These are phyloP conservation scores for Lasioglossum figueresi DNA, from an alignment of 2,888 invertebrate species.

Conservation along the genomic window DNA sequence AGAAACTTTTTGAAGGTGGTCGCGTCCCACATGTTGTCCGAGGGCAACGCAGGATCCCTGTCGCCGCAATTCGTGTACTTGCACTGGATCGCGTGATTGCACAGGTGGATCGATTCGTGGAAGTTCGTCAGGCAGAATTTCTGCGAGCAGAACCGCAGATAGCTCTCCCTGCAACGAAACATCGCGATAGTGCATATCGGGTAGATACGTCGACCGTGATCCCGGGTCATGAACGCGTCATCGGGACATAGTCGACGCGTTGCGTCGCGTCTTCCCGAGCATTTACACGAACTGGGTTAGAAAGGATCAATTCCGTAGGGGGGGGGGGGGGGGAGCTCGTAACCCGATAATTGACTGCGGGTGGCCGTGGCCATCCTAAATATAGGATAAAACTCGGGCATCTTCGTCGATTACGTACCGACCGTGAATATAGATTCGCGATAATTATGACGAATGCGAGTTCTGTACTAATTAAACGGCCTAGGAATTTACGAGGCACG, in stretches of 20 bases:
- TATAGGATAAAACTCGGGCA: conserved; percentile 30
- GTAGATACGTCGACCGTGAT: not conserved
- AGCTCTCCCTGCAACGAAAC: conserved; percentile 89
- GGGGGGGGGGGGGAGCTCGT: conserved; percentile 29
- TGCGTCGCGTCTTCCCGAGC: conserved; percentile 26
- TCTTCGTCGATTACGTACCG: conserved; percentile 1
- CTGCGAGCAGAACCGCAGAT: conserved; percentile 96
- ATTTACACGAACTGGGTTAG: conserved; percentile 70
- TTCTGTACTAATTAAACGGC: conserved; percentile 42
- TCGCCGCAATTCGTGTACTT: conserved; percentile 91
- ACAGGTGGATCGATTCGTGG: conserved; percentile 96
- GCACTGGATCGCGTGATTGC: conserved; percentile 96
- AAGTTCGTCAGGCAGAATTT: conserved; percentile 94
- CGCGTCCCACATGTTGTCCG: conserved; percentile 98
- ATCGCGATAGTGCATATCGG: not conserved
- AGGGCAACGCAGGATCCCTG: conserved; percentile 91
- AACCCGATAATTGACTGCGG: conserved; percentile 40
- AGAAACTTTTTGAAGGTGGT: conserved; percentile 88
- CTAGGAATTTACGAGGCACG: conserved; percentile 43
- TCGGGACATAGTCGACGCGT: not conserved
- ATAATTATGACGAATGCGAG: conserved; percentile 52
- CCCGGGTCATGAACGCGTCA: not conserved
- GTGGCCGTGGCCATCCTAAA: conserved; percentile 34
- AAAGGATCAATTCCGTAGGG: conserved; percentile 62
- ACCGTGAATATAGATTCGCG: conserved; percentile 20